Evolutionary conservation across 2,888 invertebrate species (phyloP).

Genomic region (Fragum fragum): DNA sequence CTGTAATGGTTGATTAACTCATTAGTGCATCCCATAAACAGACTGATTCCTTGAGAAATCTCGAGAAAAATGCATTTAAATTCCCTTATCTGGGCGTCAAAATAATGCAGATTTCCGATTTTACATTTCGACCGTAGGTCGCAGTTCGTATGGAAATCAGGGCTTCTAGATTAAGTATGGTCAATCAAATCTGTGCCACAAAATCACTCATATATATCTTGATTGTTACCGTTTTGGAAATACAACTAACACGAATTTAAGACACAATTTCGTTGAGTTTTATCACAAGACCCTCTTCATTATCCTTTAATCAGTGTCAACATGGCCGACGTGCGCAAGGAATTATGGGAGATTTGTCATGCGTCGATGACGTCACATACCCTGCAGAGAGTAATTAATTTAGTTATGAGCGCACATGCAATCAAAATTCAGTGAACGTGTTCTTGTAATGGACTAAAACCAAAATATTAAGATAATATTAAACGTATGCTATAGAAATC

Average conservation of each 20-base stretch:
- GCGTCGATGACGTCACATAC: constrained; percentile 39
- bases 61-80: neutral
- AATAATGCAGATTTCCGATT: constrained; percentile 21
- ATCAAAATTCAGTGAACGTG: neutral
- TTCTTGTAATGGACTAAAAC: no score
- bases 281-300: neutral
- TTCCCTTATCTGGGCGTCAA: constrained; percentile 22
- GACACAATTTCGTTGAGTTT: neutral
- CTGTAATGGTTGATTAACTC: neutral
- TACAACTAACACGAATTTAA: no score
- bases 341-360: constrained; percentile 71
- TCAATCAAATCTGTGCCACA: no score
- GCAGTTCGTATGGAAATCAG: neutral
- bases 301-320: constrained; percentile 55
- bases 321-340: constrained; percentile 70
- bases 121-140: constrained; percentile 23
- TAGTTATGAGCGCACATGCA: neutral
- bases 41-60: neutral
- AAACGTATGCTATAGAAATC: no score
- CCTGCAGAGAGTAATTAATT: constrained; percentile 28
- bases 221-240: no score
- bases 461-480: no score
- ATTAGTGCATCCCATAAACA: neutral
- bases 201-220: no score
- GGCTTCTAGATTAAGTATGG: neutral